Conservation (phyloP, 2,113 vertebrate genomes). For the Pachyramphus minor region DNA sequence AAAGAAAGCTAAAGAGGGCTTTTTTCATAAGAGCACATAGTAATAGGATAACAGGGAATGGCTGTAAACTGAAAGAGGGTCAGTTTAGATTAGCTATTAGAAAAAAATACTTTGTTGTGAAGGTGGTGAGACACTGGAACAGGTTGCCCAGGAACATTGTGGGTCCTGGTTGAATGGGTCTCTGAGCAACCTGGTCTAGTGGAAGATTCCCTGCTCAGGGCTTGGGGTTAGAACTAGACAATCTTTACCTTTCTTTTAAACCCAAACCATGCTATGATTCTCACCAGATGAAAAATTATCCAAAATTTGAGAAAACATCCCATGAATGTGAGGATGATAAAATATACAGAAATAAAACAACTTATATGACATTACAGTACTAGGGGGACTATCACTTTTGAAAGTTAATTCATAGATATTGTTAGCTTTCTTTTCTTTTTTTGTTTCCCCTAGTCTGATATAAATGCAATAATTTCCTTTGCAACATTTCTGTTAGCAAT, state of each 20-base stretch:
- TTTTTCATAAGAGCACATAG: neutral
- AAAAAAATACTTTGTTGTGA: neutral
- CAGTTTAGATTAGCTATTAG: neutral
- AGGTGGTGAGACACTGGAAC: neutral
- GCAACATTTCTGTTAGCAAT: neutral
- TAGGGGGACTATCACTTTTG: neutral
- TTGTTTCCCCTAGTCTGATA: neutral
- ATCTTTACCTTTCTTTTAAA: neutral
- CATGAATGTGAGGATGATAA: neutral
- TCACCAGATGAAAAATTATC: neutral
- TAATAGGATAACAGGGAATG: neutral
- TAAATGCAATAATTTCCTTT: neutral
- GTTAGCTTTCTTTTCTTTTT: fast-evolving
- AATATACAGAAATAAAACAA: neutral
- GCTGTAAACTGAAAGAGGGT: neutral
- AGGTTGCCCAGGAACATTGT: neutral
- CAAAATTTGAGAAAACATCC: neutral
- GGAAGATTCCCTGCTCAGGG: neutral
- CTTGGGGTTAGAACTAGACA: too few relatives aligned
- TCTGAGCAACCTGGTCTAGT: neutral
- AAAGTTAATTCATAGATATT: neutral
- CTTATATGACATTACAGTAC: neutral
- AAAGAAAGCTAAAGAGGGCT: neutral
- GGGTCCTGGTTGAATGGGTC: too few relatives aligned
- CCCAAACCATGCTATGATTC: neutral